These are phyloP conservation scores for Haliclystus octoradiatus DNA, from an alignment of 30 jellyfish, hydroid and myxozoan genomes.

Conservation along the genomic window DNA sequence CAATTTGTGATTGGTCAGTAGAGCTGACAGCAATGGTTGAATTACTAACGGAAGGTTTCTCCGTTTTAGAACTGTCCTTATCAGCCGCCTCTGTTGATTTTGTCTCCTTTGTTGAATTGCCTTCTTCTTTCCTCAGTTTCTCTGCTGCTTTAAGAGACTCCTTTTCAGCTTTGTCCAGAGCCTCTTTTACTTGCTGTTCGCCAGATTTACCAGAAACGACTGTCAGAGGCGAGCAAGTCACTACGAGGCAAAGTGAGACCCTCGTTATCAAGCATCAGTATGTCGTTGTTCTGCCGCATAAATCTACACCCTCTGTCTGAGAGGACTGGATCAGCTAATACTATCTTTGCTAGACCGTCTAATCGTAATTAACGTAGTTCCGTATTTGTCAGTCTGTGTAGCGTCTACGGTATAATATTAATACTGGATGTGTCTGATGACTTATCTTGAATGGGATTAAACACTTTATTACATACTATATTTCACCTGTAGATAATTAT, in stretches of 20 bases:
- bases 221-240: conserved; percentile 60
- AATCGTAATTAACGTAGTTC: neutral
- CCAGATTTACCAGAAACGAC: conserved; percentile 90
- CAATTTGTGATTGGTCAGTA: no score
- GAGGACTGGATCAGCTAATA: no score
- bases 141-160: conserved; percentile 96
- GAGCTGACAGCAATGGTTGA: no score
- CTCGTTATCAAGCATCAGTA: neutral
- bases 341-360: conserved; percentile 2
- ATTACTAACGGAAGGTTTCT: neutral
- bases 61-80: neutral
- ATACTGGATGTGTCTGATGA: no score
- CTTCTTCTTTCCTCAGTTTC: conserved; percentile 15
- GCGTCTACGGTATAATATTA: no score
- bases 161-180: conserved; percentile 77
- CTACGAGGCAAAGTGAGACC: conserved; percentile 16
- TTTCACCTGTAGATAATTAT: no score
- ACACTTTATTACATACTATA: no score
- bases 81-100: neutral
- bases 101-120: neutral
- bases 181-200: conserved; percentile 97
- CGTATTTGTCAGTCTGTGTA: no score
- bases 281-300: no score
- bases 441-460: no score
- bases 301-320: no score